phyloP scores from a whole-genome alignment of 2,888 invertebrate species.

The Trissoscelio sp. region DNA sequence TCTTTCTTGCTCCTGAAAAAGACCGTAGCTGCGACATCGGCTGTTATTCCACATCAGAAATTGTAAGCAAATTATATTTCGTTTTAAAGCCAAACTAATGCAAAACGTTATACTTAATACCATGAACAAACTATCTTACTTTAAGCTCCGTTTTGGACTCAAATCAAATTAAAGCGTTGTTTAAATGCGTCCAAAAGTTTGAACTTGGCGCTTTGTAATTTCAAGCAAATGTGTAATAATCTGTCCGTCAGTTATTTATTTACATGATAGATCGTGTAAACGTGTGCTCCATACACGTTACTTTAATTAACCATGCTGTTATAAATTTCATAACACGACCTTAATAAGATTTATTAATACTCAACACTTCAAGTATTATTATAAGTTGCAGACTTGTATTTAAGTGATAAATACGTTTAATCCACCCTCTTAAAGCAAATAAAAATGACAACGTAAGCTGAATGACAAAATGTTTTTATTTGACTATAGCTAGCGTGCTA shows the following conservation, averaged over 20 bases:
- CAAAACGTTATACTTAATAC: conserved; percentile 8
- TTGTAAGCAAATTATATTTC: conserved; percentile 46
- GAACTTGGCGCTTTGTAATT: conserved; percentile 23
- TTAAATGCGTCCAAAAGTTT: conserved; percentile 38
- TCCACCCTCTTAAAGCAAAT: conserved; percentile 28
- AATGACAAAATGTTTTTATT: too few species aligned
- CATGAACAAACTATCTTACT: conserved; percentile 37
- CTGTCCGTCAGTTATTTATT: conserved; percentile 30
- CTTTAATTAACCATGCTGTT: conserved; percentile 19
- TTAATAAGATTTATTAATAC: conserved; percentile 6
- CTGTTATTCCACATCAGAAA: conserved; percentile 31
- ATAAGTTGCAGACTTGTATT: too few species aligned
- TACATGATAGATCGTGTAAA: conserved; percentile 24
- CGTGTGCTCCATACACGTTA: conserved; percentile 19
- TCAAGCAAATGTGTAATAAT: conserved; percentile 31
- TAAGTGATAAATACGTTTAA: conserved; percentile 22
- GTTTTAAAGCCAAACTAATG: conserved; percentile 22
- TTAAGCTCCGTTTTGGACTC: conserved; percentile 21
- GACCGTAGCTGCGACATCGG: conserved; percentile 20
- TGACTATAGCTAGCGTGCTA: conserved; percentile 12
- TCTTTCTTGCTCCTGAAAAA: conserved; percentile 22
- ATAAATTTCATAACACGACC: neutral
- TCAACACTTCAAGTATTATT: neutral
- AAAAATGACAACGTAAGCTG: conserved; percentile 1
- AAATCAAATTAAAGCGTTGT: conserved; percentile 47